Conservation (phyloP, 1,140 invertebrate genomes). For the Bombus polaris region DNA sequence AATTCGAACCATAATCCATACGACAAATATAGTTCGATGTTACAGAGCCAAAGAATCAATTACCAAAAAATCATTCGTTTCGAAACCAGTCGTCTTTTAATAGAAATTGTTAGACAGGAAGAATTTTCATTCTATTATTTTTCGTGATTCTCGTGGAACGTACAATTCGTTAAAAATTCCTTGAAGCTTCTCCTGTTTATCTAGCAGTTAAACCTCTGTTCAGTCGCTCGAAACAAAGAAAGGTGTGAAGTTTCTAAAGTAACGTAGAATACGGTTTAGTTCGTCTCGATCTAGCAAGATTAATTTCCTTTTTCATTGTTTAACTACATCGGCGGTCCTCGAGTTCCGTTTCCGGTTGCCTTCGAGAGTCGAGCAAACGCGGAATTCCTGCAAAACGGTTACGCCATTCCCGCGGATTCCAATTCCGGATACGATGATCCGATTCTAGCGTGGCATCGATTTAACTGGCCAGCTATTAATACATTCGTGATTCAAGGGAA, state of each 20-base stretch:
- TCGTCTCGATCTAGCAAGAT: neutral
- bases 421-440: constrained; percentile 55
- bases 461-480: constrained; percentile 78
- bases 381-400: constrained; percentile 11
- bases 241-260: neutral
- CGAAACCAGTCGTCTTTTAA: neutral
- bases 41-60: neutral
- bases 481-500: constrained; percentile 74
- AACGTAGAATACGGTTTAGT: neutral
- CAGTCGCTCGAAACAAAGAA: neutral
- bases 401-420: constrained; percentile 59
- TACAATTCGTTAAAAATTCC: neutral
- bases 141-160: no score
- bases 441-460: constrained; percentile 58
- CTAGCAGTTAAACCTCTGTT: neutral
- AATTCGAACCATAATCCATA: neutral
- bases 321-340: neutral
- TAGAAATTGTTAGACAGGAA: no score
- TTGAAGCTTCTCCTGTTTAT: neutral
- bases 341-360: neutral
- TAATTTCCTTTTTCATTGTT: neutral
- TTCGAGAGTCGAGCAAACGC: neutral
- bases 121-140: no score
- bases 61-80: neutral
- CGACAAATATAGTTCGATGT: neutral